Conservation (phyloP, 2,797 vertebrate species). For the Sarcoramphus papa region DNA sequence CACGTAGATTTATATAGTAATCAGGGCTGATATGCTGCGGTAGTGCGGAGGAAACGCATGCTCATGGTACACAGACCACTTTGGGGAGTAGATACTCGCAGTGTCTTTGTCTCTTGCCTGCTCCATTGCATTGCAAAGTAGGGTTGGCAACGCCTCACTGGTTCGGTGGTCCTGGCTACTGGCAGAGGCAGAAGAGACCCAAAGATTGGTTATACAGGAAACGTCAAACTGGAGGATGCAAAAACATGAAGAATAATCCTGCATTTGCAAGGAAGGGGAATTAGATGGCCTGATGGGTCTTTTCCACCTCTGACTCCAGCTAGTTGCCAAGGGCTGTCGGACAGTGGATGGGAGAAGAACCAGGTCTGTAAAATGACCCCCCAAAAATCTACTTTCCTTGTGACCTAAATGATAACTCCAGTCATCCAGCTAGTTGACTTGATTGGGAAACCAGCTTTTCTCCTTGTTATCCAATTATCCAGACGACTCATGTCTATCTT, state of each 20-base stretch:
- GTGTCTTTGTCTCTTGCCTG: not conserved
- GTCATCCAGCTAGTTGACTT: constrained; percentile 28
- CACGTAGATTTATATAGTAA: constrained; percentile 20
- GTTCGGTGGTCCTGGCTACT: not conserved
- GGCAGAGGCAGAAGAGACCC: not conserved
- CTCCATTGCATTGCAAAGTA: not conserved
- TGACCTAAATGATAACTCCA: constrained; percentile 43
- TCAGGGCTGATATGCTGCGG: not conserved
- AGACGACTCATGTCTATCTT: constrained; percentile 31
- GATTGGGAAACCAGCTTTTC: constrained; percentile 42
- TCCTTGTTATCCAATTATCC: constrained; percentile 34
- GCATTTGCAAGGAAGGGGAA: not conserved
- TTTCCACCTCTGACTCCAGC: not conserved
- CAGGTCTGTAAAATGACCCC: not conserved
- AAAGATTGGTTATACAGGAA: not conserved
- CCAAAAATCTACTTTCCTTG: constrained; percentile 32
- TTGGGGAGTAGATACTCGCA: not conserved
- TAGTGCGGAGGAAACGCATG: not conserved
- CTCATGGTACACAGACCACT: not conserved
- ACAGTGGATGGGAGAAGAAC: constrained; percentile 10
- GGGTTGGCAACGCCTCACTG: accelerated
- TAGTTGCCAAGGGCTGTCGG: not conserved
- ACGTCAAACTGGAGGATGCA: not conserved
- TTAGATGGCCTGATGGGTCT: not conserved
- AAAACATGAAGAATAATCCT: not conserved